Conservation (phyloP, 1,140 invertebrate species). For the Phocides pigmalion region DNA sequence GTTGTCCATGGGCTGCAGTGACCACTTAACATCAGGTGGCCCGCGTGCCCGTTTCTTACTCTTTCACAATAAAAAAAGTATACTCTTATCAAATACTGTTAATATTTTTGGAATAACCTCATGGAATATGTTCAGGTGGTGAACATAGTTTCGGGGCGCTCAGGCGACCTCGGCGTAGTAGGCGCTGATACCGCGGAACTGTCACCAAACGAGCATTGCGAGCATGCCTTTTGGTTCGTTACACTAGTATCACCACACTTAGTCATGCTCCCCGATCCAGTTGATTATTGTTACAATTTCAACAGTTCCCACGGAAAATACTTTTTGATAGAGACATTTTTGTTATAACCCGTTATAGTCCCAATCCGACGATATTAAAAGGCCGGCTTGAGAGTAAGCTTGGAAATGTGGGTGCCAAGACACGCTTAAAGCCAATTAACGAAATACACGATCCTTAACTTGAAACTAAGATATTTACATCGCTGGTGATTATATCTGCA, state of each 20-base stretch:
- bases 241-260: constrained; percentile 53
- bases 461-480: no score
- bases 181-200: constrained; percentile 60
- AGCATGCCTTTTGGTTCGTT: constrained; percentile 68
- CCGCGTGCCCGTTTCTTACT: no score
- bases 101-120: neutral
- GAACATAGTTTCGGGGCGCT: constrained; percentile 31
- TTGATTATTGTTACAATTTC: constrained; percentile 36
- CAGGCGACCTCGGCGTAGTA: constrained; percentile 51
- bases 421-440: no score
- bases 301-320: constrained; percentile 51
- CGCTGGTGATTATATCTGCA: no score
- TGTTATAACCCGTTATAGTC: neutral
- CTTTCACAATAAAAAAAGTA: no score
- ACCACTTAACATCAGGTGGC: no score
- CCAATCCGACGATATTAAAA: neutral
- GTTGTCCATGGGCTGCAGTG: no score
- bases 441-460: no score
- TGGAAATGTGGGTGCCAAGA: no score
- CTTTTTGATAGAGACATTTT: neutral
- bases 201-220: constrained; percentile 51
- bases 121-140: constrained; percentile 17
- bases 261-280: constrained; percentile 45
- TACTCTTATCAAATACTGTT: neutral
- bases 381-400: neutral